These are phyloP conservation scores for Ptychobarbus kaznakovi DNA, from an alignment of 2,797 vertebrate genomes.

Conservation along the genomic window DNA sequence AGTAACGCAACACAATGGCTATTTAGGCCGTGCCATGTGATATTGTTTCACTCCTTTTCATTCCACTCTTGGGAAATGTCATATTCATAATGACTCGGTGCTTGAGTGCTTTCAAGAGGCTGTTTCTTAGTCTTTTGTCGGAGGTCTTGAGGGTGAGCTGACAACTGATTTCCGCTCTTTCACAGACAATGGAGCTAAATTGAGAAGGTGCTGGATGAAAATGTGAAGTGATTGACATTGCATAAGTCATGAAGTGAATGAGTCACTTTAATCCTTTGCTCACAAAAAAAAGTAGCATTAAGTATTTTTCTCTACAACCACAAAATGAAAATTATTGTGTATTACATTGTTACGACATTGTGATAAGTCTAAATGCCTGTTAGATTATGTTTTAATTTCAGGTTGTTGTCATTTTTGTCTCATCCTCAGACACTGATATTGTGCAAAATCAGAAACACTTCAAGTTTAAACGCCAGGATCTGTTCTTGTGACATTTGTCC, in stretches of 20 bases:
- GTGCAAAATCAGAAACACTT: not conserved
- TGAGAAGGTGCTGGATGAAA: conserved; percentile 24
- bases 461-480: not conserved
- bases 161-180: conserved; percentile 31
- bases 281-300: not conserved
- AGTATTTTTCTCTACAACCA: not conserved
- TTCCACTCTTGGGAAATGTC: conserved; percentile 33
- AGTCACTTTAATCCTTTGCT: conserved; percentile 12
- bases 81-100: conserved; percentile 25
- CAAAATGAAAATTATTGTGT: not conserved
- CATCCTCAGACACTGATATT: not conserved
- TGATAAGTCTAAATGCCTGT: not conserved
- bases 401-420: not conserved
- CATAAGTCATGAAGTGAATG: conserved; percentile 6
- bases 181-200: conserved; percentile 40
- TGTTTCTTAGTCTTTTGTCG: conserved; percentile 30
- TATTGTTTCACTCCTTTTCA: conserved; percentile 24
- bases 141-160: conserved; percentile 33
- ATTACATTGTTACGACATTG: conserved; percentile 4
- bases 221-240: conserved; percentile 27
- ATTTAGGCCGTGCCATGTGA: conserved; percentile 3
- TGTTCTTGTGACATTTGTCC: conserved; percentile 3
- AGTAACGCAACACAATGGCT: conserved; percentile 14
- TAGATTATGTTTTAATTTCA: not conserved
- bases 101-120: conserved; percentile 44